Conservation (phyloP, 2,888 invertebrate species). For the Pseudococcus jackbeardsleyi region DNA sequence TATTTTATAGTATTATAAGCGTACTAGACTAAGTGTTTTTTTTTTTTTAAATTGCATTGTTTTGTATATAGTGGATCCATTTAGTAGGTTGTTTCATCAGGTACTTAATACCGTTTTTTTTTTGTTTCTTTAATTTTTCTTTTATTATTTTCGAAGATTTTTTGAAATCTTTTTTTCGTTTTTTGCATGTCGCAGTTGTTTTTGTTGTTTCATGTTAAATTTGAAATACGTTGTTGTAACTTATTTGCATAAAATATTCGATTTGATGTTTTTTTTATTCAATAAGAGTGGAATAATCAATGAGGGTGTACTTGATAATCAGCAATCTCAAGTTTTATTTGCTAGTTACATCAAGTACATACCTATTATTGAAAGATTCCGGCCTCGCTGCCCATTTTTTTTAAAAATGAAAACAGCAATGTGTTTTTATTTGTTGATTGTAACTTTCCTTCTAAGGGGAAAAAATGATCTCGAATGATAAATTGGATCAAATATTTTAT, state of each 20-base stretch:
- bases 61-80: neutral
- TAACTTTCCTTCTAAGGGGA: no score
- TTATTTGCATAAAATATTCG: neutral
- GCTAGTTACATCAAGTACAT: no score
- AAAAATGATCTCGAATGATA: no score
- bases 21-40: neutral
- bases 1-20: neutral
- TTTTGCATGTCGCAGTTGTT: constrained; percentile 10
- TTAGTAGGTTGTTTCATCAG: neutral
- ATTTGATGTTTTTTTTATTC: neutral
- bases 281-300: no score
- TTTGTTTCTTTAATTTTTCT: neutral
- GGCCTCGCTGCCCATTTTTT: no score
- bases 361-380: no score
- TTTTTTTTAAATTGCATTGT: neutral
- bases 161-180: neutral
- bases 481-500: no score
- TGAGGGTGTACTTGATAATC: no score
- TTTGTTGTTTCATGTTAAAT: neutral
- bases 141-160: neutral
- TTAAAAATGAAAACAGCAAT: no score
- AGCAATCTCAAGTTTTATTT: no score
- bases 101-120: neutral
- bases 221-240: neutral
- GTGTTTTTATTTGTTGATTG: no score